Percentiles rank a stretch among this genome's conserved stretches.
These are phyloP conservation scores for Dromiciops gliroides DNA, from an alignment of 2,113 vertebrate genomes.

Conservation along the genomic window DNA sequence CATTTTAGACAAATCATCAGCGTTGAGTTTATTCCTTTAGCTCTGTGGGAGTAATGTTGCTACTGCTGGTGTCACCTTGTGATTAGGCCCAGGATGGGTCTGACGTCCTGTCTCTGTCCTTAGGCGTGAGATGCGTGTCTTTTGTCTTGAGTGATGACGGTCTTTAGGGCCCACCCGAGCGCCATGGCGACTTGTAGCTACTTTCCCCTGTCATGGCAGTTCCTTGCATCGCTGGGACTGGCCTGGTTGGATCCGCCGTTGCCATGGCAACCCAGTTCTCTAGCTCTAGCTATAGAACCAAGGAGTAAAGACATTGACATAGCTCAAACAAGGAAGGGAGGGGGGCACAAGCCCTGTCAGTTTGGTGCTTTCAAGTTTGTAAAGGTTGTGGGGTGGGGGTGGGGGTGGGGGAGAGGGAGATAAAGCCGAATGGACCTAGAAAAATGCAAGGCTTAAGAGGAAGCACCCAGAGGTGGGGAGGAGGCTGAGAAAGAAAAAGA, in stretches of 20 bases:
- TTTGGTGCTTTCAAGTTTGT: slow-evolving; percentile 62
- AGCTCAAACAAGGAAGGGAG: slow-evolving; percentile 56
- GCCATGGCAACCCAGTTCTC: slow-evolving; percentile 75
- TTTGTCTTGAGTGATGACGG: slow-evolving; percentile 58
- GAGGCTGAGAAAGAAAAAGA: background rate
- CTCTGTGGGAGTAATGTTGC: background rate
- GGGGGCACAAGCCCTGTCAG: slow-evolving; percentile 65
- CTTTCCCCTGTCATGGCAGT: slow-evolving; percentile 60
- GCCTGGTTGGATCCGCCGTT: slow-evolving; percentile 75
- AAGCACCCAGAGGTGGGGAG: background rate
- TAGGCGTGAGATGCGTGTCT: slow-evolving; percentile 47
- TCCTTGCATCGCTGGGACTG: slow-evolving; percentile 63
- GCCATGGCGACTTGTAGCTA: slow-evolving; percentile 64
- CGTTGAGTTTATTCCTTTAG: background rate
- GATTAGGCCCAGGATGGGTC: background rate
- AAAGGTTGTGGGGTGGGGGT: slow-evolving; percentile 61
- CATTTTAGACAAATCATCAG: slow-evolving; percentile 47
- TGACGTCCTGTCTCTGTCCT: slow-evolving; percentile 6
- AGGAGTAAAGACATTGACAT: slow-evolving; percentile 50
- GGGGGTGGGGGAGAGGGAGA: slow-evolving; percentile 42
- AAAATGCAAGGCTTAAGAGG: slow-evolving; percentile 1
- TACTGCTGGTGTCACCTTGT: background rate
- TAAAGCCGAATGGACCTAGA: slow-evolving; percentile 34
- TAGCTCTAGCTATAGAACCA: slow-evolving; percentile 54
- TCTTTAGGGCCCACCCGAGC: slow-evolving; percentile 62